Base-by-base conservation (phyloP, 2,888 invertebrate species). In the Cosmopolites sordidus region DNA sequence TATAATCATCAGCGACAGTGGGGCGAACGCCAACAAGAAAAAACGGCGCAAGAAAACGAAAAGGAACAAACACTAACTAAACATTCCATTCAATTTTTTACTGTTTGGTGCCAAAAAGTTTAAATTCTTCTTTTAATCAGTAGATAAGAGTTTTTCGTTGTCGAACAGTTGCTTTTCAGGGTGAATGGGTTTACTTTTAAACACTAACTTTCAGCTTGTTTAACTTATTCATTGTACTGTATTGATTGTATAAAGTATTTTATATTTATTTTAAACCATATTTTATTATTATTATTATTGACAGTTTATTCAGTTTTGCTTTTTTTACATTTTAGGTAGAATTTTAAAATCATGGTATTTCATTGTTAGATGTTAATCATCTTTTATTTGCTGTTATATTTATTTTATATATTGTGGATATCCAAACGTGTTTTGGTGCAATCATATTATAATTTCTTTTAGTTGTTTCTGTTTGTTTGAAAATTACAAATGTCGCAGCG, bases 41-140 rank as follows among this genome's bases (percentile, higher is more conserved):
- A 79, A 78, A 62, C 75, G 76, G 60, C 74, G 76, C 62, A 79
- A 79, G 69, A 76, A 73, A 40, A 75, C 78, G 37, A 79, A 78
- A 62, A 78, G 75, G 60, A 76, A 77, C 51, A 79, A 79, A 63
- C 77, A 79, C 61, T 78, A 64, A 33, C 6, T 27, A 27, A 33
- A 5, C 8, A n/a, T 33, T 33, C 33, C 33, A 11, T 33, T 33
- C 33, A 33, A 12, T 8, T 22, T 3, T 9, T n/a, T 4, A 33
- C 33, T 33, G 33, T 33, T 5, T 12, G 11, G 12, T 33, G n/a
- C 11, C 33, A 33, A 12, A 33, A 33, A 6, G 11, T 33, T 12
- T 11, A 5, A n/a, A 33, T 5, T 33, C 33, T 33, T 12, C 5
- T 11, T 4, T 12, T 27, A 5, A 33, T 33, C 33, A 27, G n/a